Evolutionary conservation across 2,888 invertebrate genomes (phyloP).

Genomic region (Mechanitis mazaeus): DNA sequence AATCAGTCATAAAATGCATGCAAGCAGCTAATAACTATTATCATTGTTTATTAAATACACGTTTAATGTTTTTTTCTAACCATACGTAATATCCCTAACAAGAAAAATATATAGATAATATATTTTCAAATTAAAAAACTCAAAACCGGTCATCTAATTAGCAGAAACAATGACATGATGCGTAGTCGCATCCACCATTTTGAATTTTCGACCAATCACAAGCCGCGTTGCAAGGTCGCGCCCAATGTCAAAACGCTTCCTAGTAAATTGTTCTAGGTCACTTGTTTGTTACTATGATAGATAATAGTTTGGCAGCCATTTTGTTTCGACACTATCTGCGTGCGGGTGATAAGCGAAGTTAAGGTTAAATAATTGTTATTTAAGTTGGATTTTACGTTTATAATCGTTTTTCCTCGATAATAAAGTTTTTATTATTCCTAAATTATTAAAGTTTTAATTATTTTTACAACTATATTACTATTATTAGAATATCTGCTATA

Average conservation of each 20-base stretch:
- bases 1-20: too few relatives aligned
- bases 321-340: constrained; percentile 44
- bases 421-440: too few relatives aligned
- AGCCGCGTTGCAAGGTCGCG: constrained; percentile 56
- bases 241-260: constrained; percentile 75
- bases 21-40: too few relatives aligned
- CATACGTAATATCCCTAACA: too few relatives aligned
- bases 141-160: constrained; percentile 70
- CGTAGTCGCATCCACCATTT: constrained; percentile 62
- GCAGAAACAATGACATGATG: constrained; percentile 60
- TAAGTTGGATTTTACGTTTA: background rate
- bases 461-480: too few relatives aligned
- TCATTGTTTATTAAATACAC: too few relatives aligned
- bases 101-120: too few relatives aligned
- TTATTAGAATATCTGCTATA: too few relatives aligned
- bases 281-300: constrained; percentile 57
- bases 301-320: constrained; percentile 62
- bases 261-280: constrained; percentile 65
- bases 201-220: constrained; percentile 59
- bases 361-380: constrained; percentile 19
- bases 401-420: background rate
- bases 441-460: too few relatives aligned
- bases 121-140: constrained; percentile 34
- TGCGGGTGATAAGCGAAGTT: constrained; percentile 19
- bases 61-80: too few relatives aligned